Evolutionary conservation across 2,113 vertebrate genomes (phyloP).

Genomic region (Malurus melanocephalus): DNA sequence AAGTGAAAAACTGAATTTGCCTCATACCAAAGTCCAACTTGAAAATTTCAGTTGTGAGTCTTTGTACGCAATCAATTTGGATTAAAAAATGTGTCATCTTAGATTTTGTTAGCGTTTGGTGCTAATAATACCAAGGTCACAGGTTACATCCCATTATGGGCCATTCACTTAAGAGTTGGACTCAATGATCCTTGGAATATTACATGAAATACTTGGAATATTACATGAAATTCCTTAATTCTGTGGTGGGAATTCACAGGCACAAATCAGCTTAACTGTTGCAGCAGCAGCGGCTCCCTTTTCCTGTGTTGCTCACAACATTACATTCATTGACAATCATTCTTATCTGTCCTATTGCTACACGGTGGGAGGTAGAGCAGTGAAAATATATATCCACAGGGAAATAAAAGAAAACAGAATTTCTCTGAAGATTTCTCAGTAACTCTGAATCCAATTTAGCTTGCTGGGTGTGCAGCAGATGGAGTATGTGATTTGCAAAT

Average conservation of each 20-base stretch:
- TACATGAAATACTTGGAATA: not conserved
- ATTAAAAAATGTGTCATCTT: not conserved
- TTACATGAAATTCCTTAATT: not conserved
- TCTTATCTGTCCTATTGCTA: not conserved
- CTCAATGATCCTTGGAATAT: fast-evolving
- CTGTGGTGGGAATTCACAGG: not conserved
- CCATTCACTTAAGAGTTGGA: not conserved
- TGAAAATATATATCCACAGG: conserved; percentile 7
- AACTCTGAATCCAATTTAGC: conserved; percentile 21
- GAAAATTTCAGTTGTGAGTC: not conserved
- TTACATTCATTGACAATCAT: not conserved
- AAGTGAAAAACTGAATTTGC: not conserved
- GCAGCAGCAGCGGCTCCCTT: not conserved
- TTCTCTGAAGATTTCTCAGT: conserved; percentile 22
- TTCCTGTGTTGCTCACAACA: not conserved
- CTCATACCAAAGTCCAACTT: not conserved
- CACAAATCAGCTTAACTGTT: not conserved
- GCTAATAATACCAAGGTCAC: not conserved
- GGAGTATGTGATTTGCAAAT: conserved; percentile 1
- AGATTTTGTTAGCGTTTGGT: not conserved
- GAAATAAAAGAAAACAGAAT: conserved; percentile 37
- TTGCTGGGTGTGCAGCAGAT: not conserved
- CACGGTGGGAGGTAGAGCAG: not conserved
- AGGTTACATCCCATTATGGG: not conserved
- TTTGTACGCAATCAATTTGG: not conserved